A percentile compares a stretch with the other conserved stretches of the same genome.
Evolutionary conservation across 2,113 vertebrate genomes (phyloP).

Genomic region (Prionailurus viverrinus): DNA sequence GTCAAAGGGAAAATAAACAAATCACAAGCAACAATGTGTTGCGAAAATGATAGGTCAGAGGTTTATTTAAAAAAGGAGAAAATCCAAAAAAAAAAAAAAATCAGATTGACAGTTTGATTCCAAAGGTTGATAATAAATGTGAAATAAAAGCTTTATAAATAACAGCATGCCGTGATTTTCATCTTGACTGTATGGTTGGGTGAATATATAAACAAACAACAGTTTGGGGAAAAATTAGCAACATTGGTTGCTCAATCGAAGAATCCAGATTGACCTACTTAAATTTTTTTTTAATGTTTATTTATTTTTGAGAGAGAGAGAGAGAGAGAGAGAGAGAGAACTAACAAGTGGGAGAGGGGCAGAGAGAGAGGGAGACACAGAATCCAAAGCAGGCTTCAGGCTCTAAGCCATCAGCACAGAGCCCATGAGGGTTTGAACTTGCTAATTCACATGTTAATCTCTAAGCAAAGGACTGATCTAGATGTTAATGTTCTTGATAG

Average conservation of each 20-base stretch:
- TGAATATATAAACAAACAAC: conserved; percentile 17
- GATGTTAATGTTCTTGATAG: neutral
- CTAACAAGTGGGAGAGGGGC: no score
- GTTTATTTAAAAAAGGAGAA: conserved; percentile 53
- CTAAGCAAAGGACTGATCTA: neutral
- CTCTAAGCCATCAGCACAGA: no score
- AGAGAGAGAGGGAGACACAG: no score
- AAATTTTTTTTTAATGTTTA: no score
- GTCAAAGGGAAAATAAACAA: conserved; percentile 57
- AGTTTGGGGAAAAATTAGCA: neutral
- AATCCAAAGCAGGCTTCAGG: no score
- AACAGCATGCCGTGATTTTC: neutral
- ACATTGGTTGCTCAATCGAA: neutral
- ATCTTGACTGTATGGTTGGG: neutral
- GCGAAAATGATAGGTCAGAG: conserved; percentile 53
- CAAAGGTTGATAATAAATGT: neutral
- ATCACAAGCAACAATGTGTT: neutral
- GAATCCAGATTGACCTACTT: neutral
- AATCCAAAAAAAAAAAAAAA: neutral
- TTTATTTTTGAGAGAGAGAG: no score
- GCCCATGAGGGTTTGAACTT: no score
- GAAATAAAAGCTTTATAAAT: neutral
- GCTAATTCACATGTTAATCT: neutral
- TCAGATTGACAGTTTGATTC: neutral
- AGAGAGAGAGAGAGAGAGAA: no score